A percentile compares a stretch with the other conserved stretches of the same genome.
These are phyloP conservation scores for Hylia prasina DNA, from an alignment of 2,113 vertebrate genomes.

Conservation along the genomic window DNA sequence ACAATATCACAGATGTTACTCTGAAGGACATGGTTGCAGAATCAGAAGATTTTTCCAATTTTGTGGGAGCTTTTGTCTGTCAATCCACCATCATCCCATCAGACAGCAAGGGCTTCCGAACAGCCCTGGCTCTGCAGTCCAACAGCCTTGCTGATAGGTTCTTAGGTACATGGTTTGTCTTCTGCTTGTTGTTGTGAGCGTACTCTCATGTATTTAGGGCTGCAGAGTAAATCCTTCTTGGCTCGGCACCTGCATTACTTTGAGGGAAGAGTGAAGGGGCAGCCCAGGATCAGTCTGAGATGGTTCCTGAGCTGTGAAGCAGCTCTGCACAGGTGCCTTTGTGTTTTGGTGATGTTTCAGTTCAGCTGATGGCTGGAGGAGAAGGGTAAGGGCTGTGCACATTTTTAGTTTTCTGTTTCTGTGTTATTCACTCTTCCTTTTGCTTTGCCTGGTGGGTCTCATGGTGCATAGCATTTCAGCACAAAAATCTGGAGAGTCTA, in stretches of 20 bases:
- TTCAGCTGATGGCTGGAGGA: background rate
- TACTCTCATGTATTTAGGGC: background rate
- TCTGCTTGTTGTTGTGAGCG: background rate
- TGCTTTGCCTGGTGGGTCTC: background rate
- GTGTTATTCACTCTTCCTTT: background rate
- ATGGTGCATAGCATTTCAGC: background rate
- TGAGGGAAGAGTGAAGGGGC: background rate
- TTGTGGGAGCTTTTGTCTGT: slow-evolving; percentile 89
- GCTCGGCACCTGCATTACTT: background rate
- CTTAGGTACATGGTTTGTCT: slow-evolving; percentile 74
- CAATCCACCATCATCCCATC: slow-evolving; percentile 96
- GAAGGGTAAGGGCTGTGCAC: background rate
- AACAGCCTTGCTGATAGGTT: slow-evolving; percentile 92
- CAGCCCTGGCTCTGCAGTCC: slow-evolving; percentile 91
- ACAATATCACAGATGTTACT: slow-evolving; percentile 92
- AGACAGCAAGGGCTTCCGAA: slow-evolving; percentile 89
- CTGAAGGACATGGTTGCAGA: slow-evolving; percentile 80
- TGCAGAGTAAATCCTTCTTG: background rate
- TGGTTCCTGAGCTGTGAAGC: background rate
- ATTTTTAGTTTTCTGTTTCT: background rate
- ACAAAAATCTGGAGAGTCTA: background rate
- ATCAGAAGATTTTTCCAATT: slow-evolving; percentile 78
- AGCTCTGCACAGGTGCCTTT: background rate
- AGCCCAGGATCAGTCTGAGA: background rate
- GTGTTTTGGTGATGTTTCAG: background rate